Percentiles rank a stretch among this genome's conserved stretches.
These are phyloP conservation scores for Pammene fasciana DNA, from an alignment of 2,888 invertebrate species.

Conservation along the genomic window DNA sequence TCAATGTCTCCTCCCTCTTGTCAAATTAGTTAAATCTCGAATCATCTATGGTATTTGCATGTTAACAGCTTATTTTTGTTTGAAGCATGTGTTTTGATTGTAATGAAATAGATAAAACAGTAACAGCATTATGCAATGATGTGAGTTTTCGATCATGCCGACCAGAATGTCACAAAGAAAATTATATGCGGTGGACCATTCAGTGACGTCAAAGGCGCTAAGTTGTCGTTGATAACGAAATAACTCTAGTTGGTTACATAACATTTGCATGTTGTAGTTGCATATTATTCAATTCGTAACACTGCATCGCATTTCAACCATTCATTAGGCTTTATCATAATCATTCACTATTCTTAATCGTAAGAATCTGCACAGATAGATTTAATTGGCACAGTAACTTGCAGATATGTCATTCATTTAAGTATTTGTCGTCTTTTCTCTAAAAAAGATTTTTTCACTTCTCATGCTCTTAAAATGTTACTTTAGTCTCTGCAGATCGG, in stretches of 20 bases:
- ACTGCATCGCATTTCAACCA: not conserved
- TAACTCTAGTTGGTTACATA: not conserved
- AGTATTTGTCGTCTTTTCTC: too few species aligned
- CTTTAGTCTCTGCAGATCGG: too few species aligned
- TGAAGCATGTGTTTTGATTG: constrained; percentile 17
- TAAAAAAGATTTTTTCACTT: too few species aligned
- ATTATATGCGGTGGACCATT: too few species aligned
- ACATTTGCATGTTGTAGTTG: constrained; percentile 12
- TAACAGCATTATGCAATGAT: not conserved
- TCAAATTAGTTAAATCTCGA: constrained; percentile 1
- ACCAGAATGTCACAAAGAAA: too few species aligned
- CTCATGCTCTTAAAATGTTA: too few species aligned
- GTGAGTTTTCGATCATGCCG: not conserved
- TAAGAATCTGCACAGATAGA: not conserved
- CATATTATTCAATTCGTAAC: not conserved
- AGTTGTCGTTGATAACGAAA: not conserved
- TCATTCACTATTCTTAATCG: not conserved
- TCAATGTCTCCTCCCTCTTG: not conserved
- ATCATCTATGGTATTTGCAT: constrained; percentile 19
- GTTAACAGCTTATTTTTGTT: constrained; percentile 7
- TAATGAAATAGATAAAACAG: not conserved
- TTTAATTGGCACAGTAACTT: not conserved
- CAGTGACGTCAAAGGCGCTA: not conserved
- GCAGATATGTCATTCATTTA: not conserved
- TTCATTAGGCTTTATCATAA: not conserved